Evolutionary conservation across 2,888 invertebrate species (phyloP), one percentile per base, ranked within the genome.

Genomic region (Drepana falcataria): DNA sequence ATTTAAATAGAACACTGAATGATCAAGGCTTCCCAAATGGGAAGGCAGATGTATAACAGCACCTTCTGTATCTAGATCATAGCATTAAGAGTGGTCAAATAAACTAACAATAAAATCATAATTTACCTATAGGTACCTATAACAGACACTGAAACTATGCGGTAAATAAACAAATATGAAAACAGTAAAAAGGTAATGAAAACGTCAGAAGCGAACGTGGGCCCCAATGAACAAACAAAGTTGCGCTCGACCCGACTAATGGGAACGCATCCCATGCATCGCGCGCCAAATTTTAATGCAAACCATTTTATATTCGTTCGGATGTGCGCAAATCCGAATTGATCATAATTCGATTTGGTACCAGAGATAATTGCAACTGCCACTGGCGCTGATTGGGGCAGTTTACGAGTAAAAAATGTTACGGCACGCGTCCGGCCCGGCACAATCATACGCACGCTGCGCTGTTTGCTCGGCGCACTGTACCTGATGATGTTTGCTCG

Each of bases 241-340:
- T 78, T 77, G 79, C 77, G 68, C 77, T 73, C 81, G 79, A 79
- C 78, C 79, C 77, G 77, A 79, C 85, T 89, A 89, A 90, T 90
- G 81, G 87, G 85, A 87, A 89, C 86, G 87, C 87, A 87, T 88
- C 87, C 83, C 81, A 76, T 87, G 87, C 88, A 88, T 87, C 81
- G 85, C 74, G 78, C 82, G 84, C 81, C 82, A 91, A 91, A 90
- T 91, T 91, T 90, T 88, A 91, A 90, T 87, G 87, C 85, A 91
- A 91, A 91, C 90, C 90, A 88, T 91, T 91, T 91, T 91, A 89
- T 89, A 88, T 90, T 88, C 91, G 87, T 84, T 77, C 86, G 85
- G 80, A 89, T 87, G 84, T 85, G 87, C 85, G 82, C 91, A 90
- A 91, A 91, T 91, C 88, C 87, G 91, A 91, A 91, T 91, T 90